Base-by-base conservation (phyloP, 2,797 vertebrate genomes). In the Streptopelia turtur region DNA sequence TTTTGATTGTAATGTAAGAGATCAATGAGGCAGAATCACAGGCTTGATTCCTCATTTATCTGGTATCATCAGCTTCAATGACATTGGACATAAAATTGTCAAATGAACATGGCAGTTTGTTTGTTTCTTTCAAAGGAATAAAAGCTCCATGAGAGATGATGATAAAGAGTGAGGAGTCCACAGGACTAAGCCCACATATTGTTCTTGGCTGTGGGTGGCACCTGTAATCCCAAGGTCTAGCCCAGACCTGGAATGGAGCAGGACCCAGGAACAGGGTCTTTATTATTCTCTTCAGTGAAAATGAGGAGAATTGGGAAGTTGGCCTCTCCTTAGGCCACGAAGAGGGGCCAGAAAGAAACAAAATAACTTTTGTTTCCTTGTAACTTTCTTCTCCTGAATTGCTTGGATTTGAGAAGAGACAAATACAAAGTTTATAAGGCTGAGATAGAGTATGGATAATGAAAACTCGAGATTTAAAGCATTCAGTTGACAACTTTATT, bases 101-200 rank as follows among this genome's bases (percentile, higher is more conserved):
- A 77, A 81, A 63, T 15, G 20, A 49, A 75, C 85, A 61, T 37
- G 10, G 7, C 10, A n/a, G 6, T 31, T 52, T 45, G 39, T 35
- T 83, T 89, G 5, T 64, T 76, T 66, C 14, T 52, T 57, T 63
- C 41, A 79, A n/a, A 84, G 41, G n/a, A 50, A 0, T 68, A 65
- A 35, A 78, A 11, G 77, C 22, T 20, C 10, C 14, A 25, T 41
- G 45, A 77, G 6, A 33, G 33, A 56, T 55, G 17, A 11, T 78
- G 35, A 91, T 22, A 21, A 88, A 79, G 43, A 75, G 30, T 81
- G 61, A 78, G 31, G 72, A 74, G 9, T 63, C 65, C 24, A 14
- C 0, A 0, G 30, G 24, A 86, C 61, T 78, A 81, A 71, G 13
- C 11, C n/a, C 17, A 15, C 2, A 0, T 69, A 41, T n/a, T 81